phyloP scores from a whole-genome alignment of 2,797 vertebrate species.

The Balearica regulorum region DNA sequence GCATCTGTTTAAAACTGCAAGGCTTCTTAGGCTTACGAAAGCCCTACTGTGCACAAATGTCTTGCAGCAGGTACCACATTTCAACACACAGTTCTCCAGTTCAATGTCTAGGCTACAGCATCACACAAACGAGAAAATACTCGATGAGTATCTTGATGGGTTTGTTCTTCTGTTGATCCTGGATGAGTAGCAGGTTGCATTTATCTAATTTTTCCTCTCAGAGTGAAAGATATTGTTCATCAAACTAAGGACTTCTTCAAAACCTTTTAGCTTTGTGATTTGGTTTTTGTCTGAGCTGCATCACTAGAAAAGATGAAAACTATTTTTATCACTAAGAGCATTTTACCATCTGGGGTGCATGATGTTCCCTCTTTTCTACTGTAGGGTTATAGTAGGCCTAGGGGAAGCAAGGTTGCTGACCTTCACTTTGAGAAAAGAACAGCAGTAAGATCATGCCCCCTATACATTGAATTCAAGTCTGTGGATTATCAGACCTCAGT shows the following conservation, averaged over 20 bases:
- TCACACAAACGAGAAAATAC: neutral
- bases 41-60: neutral
- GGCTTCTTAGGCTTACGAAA: neutral
- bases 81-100: neutral
- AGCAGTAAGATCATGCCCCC: neutral
- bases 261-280: neutral
- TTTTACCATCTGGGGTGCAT: neutral
- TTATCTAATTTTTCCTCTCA: neutral
- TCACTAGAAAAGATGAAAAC: neutral
- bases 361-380: neutral
- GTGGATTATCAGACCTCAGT: neutral
- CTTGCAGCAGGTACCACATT: neutral
- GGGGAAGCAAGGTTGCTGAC: neutral
- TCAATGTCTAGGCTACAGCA: neutral
- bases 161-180: neutral
- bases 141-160: neutral
- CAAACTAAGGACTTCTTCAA: neutral
- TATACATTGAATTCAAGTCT: neutral
- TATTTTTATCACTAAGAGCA: neutral
- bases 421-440: neutral
- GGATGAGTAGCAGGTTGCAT: neutral
- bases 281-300: neutral
- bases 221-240: neutral
- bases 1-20: neutral
- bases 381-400: neutral